phyloP scores from a whole-genome alignment of 2,113 vertebrate genomes.

The Jacana jacana region DNA sequence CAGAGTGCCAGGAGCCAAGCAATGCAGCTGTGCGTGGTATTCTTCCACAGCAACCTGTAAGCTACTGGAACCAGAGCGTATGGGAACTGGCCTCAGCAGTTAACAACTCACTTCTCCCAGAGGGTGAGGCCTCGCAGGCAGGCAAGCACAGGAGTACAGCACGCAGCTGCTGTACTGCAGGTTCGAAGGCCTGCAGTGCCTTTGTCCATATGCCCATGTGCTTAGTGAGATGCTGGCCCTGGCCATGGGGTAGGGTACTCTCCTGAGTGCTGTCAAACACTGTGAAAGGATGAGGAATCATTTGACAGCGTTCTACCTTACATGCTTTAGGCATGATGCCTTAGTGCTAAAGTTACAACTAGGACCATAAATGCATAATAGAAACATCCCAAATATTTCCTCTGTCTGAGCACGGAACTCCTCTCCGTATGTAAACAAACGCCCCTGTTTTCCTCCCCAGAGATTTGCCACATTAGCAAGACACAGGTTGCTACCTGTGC shows the following conservation, averaged over 20 bases:
- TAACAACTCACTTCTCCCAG: not conserved
- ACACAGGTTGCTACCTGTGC: not conserved
- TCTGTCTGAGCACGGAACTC: not conserved
- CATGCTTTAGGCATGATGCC: not conserved
- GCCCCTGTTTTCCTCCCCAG: not conserved
- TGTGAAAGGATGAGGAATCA: not conserved
- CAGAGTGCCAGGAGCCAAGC: not conserved
- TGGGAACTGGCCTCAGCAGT: not conserved
- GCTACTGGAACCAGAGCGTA: not conserved
- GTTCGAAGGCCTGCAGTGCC: not conserved
- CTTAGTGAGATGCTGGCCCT: not conserved
- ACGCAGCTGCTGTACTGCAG: not conserved
- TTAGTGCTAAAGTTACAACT: not conserved
- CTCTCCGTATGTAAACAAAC: not conserved
- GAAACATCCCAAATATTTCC: not conserved
- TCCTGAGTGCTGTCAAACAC: not conserved
- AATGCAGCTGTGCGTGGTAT: not conserved
- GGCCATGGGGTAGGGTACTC: not conserved
- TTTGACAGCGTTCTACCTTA: not conserved
- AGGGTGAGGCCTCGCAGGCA: not conserved
- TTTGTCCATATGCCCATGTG: fast-evolving
- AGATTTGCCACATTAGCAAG: not conserved
- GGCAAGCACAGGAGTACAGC: not conserved
- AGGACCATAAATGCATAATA: not conserved
- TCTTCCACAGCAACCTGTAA: fast-evolving